Evolutionary conservation across 2,888 invertebrate species (phyloP).

Genomic region (Chymomyza fuscimana): DNA sequence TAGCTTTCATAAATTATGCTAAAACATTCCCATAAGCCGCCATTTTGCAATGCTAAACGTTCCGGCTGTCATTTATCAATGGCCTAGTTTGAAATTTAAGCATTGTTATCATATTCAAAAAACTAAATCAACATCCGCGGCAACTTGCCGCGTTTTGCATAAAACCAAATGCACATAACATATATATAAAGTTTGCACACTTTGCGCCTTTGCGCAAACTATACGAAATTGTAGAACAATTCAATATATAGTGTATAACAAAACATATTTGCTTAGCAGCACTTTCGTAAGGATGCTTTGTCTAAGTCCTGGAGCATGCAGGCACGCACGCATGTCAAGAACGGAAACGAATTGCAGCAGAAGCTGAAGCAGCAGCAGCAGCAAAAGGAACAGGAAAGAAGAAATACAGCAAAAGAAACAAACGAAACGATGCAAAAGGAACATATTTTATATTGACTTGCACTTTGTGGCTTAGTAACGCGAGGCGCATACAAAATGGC

Average conservation of each 20-base stretch:
- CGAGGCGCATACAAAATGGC: slow-evolving; percentile 54
- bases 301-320: slow-evolving; percentile 29
- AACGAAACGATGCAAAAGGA: slow-evolving; percentile 20
- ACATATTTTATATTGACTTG: slow-evolving; percentile 60
- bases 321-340: slow-evolving; percentile 15
- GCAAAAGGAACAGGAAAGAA: not conserved
- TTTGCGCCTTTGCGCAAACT: too few relatives aligned
- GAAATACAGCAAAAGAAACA: not conserved
- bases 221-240: not conserved
- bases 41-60: not conserved
- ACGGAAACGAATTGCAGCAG: slow-evolving; percentile 15
- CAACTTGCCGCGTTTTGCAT: slow-evolving; percentile 63
- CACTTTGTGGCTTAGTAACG: slow-evolving; percentile 49
- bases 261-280: slow-evolving; percentile 48
- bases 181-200: not conserved
- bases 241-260: slow-evolving; percentile 17
- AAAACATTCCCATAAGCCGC: not conserved
- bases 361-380: slow-evolving; percentile 11
- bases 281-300: slow-evolving; percentile 29
- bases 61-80: not conserved
- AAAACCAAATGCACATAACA: slow-evolving; percentile 36
- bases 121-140: slow-evolving; percentile 28
- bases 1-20: not conserved
- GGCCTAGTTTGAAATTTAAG: not conserved
- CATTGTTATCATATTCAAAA: not conserved